These are phyloP conservation scores for Dryocosmus kuriphilus DNA, from an alignment of 2,888 invertebrate genomes.

Conservation along the genomic window DNA sequence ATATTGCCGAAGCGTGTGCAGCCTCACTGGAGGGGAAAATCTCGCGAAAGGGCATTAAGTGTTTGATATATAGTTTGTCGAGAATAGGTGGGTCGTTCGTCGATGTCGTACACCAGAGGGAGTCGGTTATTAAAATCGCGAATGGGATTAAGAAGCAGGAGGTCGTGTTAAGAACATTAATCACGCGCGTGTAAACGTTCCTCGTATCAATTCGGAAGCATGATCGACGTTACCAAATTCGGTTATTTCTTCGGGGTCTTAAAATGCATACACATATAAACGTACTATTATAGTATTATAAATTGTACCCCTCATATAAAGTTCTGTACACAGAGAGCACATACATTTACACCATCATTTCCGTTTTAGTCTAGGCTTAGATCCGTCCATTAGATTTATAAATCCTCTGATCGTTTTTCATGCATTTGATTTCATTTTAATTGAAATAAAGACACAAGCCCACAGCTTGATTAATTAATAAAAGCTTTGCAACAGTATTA, in stretches of 20 bases:
- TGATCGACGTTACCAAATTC: constrained; percentile 39
- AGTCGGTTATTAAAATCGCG: constrained; percentile 67
- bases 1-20: constrained; percentile 54
- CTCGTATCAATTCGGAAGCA: constrained; percentile 12
- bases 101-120: constrained; percentile 44
- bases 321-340: background rate
- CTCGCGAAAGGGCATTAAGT: constrained; percentile 42
- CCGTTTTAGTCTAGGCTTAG: background rate
- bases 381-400: background rate
- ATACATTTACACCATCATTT: background rate
- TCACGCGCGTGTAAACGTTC: constrained; percentile 61
- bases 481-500: constrained; percentile 9
- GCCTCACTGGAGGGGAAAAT: constrained; percentile 43
- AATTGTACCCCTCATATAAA: too few relatives aligned
- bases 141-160: constrained; percentile 55
- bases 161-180: constrained; percentile 62
- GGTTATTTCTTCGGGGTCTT: constrained; percentile 57
- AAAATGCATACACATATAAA: background rate
- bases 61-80: constrained; percentile 41
- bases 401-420: constrained; percentile 11
- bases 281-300: background rate
- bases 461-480: constrained; percentile 6
- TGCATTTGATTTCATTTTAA: constrained; percentile 8
- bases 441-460: background rate
- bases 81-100: constrained; percentile 23